These are phyloP conservation scores for Limonius californicus DNA, from an alignment of 1,140 invertebrate species.

Conservation along the genomic window DNA sequence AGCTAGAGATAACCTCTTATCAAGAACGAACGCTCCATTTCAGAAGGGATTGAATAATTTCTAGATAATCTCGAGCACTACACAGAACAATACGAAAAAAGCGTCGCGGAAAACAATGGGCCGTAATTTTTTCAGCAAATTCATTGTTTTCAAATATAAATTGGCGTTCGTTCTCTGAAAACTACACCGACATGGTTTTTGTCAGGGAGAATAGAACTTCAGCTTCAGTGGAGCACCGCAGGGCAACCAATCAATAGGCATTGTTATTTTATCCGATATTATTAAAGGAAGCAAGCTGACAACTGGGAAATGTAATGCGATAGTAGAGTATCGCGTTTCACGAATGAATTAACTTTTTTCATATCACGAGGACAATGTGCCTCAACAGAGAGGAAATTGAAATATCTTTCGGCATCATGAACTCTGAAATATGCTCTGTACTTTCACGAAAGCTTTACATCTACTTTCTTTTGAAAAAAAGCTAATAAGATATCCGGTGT, in stretches of 20 bases:
- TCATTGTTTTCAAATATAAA: conserved; percentile 11
- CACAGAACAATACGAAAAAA: not conserved
- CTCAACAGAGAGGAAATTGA: conserved; percentile 25
- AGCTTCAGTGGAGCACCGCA: conserved; percentile 1
- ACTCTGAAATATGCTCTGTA: not conserved
- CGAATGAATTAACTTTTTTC: conserved; percentile 31
- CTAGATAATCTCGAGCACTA: not conserved
- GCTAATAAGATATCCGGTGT: too few relatives aligned
- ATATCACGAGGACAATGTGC: conserved; percentile 4
- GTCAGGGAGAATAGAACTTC: conserved; percentile 14
- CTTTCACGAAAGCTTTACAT: not conserved
- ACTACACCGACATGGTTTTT: conserved; percentile 18
- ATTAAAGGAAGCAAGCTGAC: conserved; percentile 28
- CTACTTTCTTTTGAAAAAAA: too few relatives aligned
- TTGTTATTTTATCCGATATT: conserved; percentile 30
- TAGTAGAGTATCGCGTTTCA: conserved; percentile 30
- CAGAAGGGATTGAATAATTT: not conserved
- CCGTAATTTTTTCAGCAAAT: not conserved
- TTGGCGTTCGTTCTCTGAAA: not conserved
- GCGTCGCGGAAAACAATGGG: not conserved
- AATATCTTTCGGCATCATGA: conserved; percentile 25
- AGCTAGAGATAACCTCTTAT: not conserved
- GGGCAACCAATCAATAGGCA: conserved; percentile 23
- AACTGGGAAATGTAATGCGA: conserved; percentile 29
- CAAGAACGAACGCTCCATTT: conserved; percentile 1